A percentile compares a stretch with the other conserved stretches of the same genome.
Evolutionary conservation across 2,888 invertebrate genomes (phyloP).

Genomic region (Lypha dubia): DNA sequence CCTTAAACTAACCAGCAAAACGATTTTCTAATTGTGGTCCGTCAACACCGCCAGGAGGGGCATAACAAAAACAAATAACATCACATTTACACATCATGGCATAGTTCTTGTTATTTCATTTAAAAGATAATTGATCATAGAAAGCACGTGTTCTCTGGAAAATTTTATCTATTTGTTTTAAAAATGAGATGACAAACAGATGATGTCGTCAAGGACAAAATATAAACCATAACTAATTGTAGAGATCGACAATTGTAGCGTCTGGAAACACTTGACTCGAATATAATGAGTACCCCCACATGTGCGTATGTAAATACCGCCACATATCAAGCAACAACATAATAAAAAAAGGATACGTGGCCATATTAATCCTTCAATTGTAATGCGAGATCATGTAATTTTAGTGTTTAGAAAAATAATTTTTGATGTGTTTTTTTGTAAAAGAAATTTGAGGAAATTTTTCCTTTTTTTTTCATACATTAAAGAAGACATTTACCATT

Average conservation of each 20-base stretch:
- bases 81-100: constrained; percentile 20
- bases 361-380: constrained; percentile 27
- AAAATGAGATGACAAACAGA: background rate
- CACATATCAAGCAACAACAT: background rate
- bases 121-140: constrained; percentile 31
- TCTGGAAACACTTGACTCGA: constrained; percentile 66
- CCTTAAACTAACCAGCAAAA: constrained; percentile 32
- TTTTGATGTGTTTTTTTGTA: background rate
- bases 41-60: background rate
- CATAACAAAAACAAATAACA: constrained; percentile 38
- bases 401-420: constrained; percentile 2
- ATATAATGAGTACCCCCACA: background rate
- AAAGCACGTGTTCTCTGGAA: constrained; percentile 53
- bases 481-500: background rate
- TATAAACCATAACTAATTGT: constrained; percentile 44
- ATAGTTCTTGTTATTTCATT: background rate
- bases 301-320: background rate
- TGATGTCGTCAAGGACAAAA: constrained; percentile 9
- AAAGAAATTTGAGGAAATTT: constrained; percentile 11
- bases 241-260: constrained; percentile 24
- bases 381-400: background rate
- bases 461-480: background rate
- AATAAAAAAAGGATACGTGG: background rate
- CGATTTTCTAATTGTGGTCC: constrained; percentile 39
- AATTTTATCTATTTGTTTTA: background rate